Evolutionary conservation across 2,888 invertebrate species (phyloP).

Genomic region (Caenorhabditis angaria): DNA sequence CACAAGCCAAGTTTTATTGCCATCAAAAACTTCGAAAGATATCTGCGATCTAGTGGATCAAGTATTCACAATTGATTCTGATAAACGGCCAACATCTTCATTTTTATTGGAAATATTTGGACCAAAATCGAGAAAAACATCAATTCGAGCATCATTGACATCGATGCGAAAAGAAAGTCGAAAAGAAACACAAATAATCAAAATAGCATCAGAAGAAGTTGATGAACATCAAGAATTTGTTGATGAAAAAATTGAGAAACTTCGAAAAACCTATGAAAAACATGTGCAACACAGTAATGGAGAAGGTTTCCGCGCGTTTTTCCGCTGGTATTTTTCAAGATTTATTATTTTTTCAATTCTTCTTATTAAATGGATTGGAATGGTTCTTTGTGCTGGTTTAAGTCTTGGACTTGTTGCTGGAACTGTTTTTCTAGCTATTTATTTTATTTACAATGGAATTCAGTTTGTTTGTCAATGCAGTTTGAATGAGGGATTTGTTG

Average conservation of each 20-base stretch:
- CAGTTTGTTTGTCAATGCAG: slow-evolving; percentile 57
- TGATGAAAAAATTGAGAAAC: slow-evolving; percentile 2
- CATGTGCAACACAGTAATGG: slow-evolving; percentile 5
- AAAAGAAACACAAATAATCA: slow-evolving; percentile 18
- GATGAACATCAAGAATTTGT: neutral
- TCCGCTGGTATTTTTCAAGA: slow-evolving; percentile 44
- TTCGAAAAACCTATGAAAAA: neutral
- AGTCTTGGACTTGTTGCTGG: slow-evolving; percentile 51
- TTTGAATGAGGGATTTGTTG: slow-evolving; percentile 55
- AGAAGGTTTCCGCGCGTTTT: slow-evolving; percentile 29
- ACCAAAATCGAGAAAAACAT: slow-evolving; percentile 25
- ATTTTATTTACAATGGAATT: slow-evolving; percentile 58
- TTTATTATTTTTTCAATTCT: slow-evolving; percentile 36
- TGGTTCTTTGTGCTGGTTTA: slow-evolving; percentile 52
- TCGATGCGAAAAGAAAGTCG: slow-evolving; percentile 22
- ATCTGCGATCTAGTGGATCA: slow-evolving; percentile 43
- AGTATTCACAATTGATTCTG: slow-evolving; percentile 33
- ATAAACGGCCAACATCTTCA: slow-evolving; percentile 35
- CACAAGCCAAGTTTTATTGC: slow-evolving; percentile 22
- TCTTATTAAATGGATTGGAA: slow-evolving; percentile 47
- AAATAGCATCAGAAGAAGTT: slow-evolving; percentile 23
- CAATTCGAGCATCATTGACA: slow-evolving; percentile 26
- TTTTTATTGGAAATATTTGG: slow-evolving; percentile 21
- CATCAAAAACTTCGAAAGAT: slow-evolving; percentile 37
- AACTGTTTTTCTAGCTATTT: slow-evolving; percentile 55